Base-by-base conservation (phyloP, 64 coral and sea anemone genomes). In the Platygyra sinensis region DNA sequence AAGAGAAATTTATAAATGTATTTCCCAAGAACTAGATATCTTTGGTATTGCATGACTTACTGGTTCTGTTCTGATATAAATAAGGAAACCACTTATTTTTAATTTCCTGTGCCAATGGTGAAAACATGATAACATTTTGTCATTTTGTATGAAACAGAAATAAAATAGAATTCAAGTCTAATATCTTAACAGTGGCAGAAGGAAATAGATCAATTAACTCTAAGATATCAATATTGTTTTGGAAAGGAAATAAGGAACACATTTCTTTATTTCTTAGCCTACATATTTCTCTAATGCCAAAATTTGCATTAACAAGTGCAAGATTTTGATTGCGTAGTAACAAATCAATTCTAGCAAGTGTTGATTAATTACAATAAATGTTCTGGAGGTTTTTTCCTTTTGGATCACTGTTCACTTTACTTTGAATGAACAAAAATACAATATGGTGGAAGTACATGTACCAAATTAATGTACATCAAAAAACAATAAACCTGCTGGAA, bases 41-140 rank as follows among this genome's bases (percentile, higher is more conserved):
- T 83, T 69, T 71, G 63, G 42, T 50, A 72, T 85, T 85, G 81
- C 63, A 85, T 85, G 81, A 85, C 81, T 71, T 85, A 28, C 22
- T 28, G 1, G 38, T 10, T 25, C 32, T 38, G 67, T 67, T 42
- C 22, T n/a, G 63, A 71, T 71, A 60, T 85, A 85, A 85, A 85
- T 64, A 85, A n/a, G 39, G 33, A 85, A 85, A 85, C 64, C 81
- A 85, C 81, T 85, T 50, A 85, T 50, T 85, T 85, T 85, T 85
- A 85, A 85, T 85, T 67, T 85, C 81, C 81, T 85, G 5, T 31
- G 15, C 62, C n/a, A 39, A 85, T 85, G 71, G 71, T 85, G 19
- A 85, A 67, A 85, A 85, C 31, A 67, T 85, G 30, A 28, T 33
- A 83, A 80, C 64, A 72, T 71, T 57, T 62, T 8, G 5, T 72